Conservation (phyloP, 2,113 vertebrate genomes). For the Columba janthina region DNA sequence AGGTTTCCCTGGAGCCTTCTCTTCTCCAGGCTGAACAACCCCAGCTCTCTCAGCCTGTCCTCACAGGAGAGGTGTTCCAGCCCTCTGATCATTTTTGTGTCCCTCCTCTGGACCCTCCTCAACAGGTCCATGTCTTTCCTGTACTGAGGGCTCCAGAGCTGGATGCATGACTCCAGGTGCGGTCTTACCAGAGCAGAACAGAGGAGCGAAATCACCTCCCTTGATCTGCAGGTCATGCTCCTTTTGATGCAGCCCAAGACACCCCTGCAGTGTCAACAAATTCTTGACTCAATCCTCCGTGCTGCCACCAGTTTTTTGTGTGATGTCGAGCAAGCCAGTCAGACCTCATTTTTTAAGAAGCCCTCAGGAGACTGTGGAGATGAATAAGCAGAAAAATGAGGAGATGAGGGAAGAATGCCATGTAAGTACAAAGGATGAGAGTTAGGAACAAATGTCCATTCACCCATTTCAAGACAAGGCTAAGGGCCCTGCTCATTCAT, state of each 20-base stretch:
- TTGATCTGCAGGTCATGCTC: too few species aligned
- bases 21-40: too few species aligned
- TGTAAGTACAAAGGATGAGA: rapidly evolving
- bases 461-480: background rate
- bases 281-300: background rate
- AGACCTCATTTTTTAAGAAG: background rate
- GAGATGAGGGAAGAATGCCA: background rate
- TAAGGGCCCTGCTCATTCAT: background rate
- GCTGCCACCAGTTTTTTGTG: background rate
- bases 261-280: background rate
- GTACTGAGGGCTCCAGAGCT: too few species aligned
- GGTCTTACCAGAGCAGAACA: too few species aligned
- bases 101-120: too few species aligned
- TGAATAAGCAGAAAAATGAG: background rate
- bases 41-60: too few species aligned
- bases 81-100: too few species aligned
- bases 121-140: too few species aligned
- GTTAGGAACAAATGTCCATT: background rate
- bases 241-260: background rate
- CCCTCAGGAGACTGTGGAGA: background rate
- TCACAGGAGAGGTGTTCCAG: too few species aligned
- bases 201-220: too few species aligned
- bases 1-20: too few species aligned
- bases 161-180: too few species aligned
- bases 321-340: background rate